phyloP scores from a whole-genome alignment of 2,888 invertebrate species.

The Erebia palarica region DNA sequence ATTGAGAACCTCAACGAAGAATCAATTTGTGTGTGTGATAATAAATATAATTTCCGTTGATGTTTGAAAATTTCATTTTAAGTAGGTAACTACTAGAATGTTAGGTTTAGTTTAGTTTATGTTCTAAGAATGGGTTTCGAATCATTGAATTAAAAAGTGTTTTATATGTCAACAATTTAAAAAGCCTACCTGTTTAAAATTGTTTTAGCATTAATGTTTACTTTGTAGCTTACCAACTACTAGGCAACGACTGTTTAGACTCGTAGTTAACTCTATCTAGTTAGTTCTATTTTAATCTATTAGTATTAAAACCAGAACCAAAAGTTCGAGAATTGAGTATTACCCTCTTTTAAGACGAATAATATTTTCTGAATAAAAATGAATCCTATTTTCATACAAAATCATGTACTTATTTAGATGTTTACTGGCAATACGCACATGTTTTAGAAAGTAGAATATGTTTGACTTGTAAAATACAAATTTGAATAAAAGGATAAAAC shows the following conservation, averaged over 20 bases:
- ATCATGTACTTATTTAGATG: conserved; percentile 68
- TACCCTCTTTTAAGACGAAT: conserved; percentile 62
- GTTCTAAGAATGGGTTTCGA: conserved; percentile 63
- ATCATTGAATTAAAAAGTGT: conserved; percentile 67
- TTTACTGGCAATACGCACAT: conserved; percentile 76
- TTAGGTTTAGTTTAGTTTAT: conserved; percentile 58
- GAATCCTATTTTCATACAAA: conserved; percentile 79
- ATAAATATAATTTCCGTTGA: conserved; percentile 48
- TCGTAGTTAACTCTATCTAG: conserved; percentile 68
- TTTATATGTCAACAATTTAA: conserved; percentile 60
- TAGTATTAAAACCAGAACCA: conserved; percentile 64
- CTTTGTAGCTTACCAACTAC: conserved; percentile 54
- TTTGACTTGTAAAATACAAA: conserved; percentile 50
- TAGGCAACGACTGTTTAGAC: conserved; percentile 72
- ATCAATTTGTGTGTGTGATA: conserved; percentile 56
- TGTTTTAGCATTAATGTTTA: conserved; percentile 52
- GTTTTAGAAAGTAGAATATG: conserved; percentile 55
- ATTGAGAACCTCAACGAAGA: conserved; percentile 68
- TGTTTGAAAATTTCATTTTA: conserved; percentile 50
- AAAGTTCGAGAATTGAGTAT: conserved; percentile 68
- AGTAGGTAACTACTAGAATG: conserved; percentile 54
- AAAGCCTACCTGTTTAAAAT: conserved; percentile 58
- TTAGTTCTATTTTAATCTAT: conserved; percentile 63
- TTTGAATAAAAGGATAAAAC: conserved; percentile 41
- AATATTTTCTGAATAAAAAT: conserved; percentile 77